Evolutionary conservation across 2,113 vertebrate species (phyloP), one percentile per base, ranked within the genome.

Genomic region (Oryzias curvinotus): DNA sequence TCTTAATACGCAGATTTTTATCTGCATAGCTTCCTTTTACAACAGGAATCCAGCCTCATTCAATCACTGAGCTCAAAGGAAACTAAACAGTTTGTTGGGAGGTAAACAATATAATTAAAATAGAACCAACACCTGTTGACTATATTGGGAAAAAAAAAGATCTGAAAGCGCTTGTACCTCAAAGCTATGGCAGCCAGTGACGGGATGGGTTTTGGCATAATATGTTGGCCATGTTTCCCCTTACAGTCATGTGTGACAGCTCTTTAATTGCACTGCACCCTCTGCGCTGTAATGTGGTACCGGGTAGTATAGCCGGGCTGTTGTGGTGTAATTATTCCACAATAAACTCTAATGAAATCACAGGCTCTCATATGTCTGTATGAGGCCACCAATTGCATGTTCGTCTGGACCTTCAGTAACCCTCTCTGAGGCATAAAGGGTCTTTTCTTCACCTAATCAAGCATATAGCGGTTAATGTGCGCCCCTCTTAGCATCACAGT

Each of bases 111-210:
- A 51, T 69, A 77, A 73, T 80, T 83, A 70, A 62, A 63, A 65
- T 67, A 41, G 67, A 82, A 77, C 80, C 76, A 78, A 80, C 88
- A 90, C 88, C 86, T 89, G 86, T 90, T 87, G 84, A 78, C 75
- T 78, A 70, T 52, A 18, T 69, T 23, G 43, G 68, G n/a, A n/a
- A n/a, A 57, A 65, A 55, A 45, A 72, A 77, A 75, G 70, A 82
- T 77, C 84, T 87, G 68, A 87, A 90, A 87, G 88, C 72, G 53
- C 62, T 65, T 50, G 63, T 67, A 47, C 65, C 83, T 89, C 86
- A 90, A 89, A 91, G 83, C 65, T 25, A 82, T 41, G 68, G 66
- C 82, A 69, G 68, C 77, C 70, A 88, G 88, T 89, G 80, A 87
- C 83, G 74, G 76, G 65, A 90, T 86, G 54, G 66, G 73, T 69